Percentiles rank a stretch among this genome's conserved stretches.
Conservation (phyloP, 2,113 vertebrate species). For the Amazona guildingii region DNA sequence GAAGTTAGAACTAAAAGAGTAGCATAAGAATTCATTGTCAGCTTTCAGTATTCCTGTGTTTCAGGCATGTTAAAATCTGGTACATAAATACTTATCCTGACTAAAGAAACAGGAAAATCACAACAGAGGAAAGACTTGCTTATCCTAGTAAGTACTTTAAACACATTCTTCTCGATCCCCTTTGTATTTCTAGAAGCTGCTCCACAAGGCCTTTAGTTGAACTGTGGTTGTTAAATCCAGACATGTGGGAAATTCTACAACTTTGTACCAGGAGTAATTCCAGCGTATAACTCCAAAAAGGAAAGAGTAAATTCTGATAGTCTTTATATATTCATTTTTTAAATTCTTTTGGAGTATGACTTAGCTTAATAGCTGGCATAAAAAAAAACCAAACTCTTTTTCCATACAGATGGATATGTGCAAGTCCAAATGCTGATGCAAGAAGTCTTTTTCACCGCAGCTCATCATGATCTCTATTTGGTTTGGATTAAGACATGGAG, state of each 20-base stretch:
- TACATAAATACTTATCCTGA: neutral
- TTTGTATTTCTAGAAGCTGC: neutral
- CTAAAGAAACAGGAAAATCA: neutral
- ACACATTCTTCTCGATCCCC: neutral
- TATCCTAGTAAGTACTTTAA: neutral
- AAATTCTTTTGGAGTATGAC: neutral
- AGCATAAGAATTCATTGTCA: neutral
- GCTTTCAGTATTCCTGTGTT: neutral
- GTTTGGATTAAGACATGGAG: conserved; percentile 9
- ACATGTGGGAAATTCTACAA: conserved; percentile 7
- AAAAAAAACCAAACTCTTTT: neutral
- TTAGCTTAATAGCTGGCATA: neutral
- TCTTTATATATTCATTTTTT: neutral
- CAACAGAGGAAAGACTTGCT: neutral
- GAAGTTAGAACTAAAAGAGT: neutral
- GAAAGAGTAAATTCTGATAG: neutral
- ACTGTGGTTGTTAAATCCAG: conserved; percentile 6
- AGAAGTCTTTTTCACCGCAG: neutral
- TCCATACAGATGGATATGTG: neutral
- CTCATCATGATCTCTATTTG: neutral
- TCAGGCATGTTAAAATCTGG: neutral
- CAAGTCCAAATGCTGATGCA: conserved; percentile 29
- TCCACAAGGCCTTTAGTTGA: neutral
- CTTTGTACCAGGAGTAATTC: conserved; percentile 3
- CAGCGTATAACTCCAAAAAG: neutral